Percentiles rank a stretch among this genome's conserved stretches.
phyloP scores from a whole-genome alignment of 2,797 vertebrate species.

The Serranus cabrilla region DNA sequence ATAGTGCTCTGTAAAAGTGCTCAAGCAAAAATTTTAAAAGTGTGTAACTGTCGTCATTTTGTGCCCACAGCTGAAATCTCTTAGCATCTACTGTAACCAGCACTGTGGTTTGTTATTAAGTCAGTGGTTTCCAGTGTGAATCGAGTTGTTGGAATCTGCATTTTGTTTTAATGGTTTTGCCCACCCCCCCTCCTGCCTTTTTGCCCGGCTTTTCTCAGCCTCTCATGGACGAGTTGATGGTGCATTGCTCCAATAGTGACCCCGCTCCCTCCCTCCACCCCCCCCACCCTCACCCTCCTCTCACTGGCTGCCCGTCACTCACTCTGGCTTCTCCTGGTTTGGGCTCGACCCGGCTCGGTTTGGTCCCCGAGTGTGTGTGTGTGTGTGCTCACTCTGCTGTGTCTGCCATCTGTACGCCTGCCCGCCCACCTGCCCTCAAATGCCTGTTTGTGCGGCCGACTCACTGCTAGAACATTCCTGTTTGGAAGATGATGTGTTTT shows the following conservation, averaged over 20 bases:
- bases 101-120: conserved; percentile 87
- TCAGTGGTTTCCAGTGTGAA: conserved; percentile 87
- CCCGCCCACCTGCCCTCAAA: conserved; percentile 75
- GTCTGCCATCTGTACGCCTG: conserved; percentile 59
- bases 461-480: conserved; percentile 80
- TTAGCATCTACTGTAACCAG: conserved; percentile 87
- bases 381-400: conserved; percentile 61
- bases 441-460: conserved; percentile 79
- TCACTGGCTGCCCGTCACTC: conserved; percentile 69
- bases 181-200: conserved; percentile 26
- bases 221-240: conserved; percentile 67
- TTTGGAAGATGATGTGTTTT: conserved; percentile 76
- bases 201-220: conserved; percentile 74
- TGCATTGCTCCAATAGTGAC: conserved; percentile 73
- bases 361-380: background rate
- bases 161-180: conserved; percentile 81
- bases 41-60: conserved; percentile 86
- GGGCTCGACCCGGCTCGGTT: conserved; percentile 34
- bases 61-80: conserved; percentile 87
- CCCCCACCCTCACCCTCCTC: background rate
- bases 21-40: conserved; percentile 85
- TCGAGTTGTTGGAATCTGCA: conserved; percentile 84
- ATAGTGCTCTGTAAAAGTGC: conserved; percentile 88
- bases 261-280: background rate
- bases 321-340: conserved; percentile 44